Conservation (phyloP, 1,140 invertebrate genomes). For the Leptopilina clavipes region DNA sequence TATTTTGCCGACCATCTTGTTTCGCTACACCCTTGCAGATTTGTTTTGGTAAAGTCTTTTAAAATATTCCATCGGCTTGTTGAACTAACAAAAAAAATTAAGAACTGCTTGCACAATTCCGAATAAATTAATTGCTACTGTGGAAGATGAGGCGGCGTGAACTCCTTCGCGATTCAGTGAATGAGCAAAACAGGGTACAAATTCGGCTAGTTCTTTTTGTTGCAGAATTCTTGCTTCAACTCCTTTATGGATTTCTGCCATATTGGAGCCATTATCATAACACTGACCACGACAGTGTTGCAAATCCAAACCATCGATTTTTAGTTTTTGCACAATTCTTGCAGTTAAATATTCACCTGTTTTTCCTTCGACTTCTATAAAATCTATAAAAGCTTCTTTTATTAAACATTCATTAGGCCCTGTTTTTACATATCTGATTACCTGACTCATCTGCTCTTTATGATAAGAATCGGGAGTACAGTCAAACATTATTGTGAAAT, state of each 20-base stretch:
- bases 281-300: background rate
- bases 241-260: background rate
- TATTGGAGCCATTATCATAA: constrained; percentile 4
- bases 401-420: background rate
- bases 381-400: background rate
- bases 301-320: background rate
- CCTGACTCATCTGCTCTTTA: background rate
- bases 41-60: background rate
- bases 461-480: background rate
- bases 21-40: background rate
- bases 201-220: background rate
- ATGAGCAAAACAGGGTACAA: background rate
- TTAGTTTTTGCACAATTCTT: background rate
- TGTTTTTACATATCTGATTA: background rate
- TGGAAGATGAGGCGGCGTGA: background rate
- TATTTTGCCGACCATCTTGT: constrained; percentile 7
- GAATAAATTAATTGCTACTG: background rate
- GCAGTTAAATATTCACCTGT: background rate
- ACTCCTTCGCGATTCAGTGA: background rate
- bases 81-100: background rate
- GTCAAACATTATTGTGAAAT: background rate
- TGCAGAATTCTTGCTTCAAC: constrained; percentile 1
- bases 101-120: background rate
- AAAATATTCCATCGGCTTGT: background rate
- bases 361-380: background rate